A percentile compares a stretch with the other conserved stretches of the same genome.
phyloP scores from a whole-genome alignment of 2,113 vertebrate species.

The Crotalus horridus region DNA sequence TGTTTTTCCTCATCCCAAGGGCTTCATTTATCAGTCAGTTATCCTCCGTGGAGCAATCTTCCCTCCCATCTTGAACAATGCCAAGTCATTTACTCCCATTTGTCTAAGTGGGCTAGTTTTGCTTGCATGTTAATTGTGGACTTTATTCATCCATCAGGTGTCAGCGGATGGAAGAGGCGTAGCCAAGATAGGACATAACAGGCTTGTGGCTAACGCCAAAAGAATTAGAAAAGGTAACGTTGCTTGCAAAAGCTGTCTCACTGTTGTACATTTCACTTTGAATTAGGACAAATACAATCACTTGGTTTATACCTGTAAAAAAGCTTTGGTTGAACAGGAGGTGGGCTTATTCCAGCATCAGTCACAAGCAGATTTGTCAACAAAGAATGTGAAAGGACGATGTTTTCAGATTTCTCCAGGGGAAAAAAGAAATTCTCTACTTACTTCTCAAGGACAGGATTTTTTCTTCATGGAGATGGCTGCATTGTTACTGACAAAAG shows the following conservation, averaged over 20 bases:
- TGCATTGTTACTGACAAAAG: not conserved
- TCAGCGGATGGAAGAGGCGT: not conserved
- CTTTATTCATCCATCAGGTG: rapidly evolving
- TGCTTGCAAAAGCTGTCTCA: rapidly evolving
- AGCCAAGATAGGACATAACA: not conserved
- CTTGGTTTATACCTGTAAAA: not conserved
- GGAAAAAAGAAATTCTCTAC: not conserved
- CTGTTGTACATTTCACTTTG: rapidly evolving
- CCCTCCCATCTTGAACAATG: not conserved
- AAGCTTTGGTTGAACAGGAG: not conserved
- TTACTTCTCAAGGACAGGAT: not conserved
- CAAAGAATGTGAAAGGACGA: not conserved
- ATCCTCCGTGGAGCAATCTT: conserved; percentile 36
- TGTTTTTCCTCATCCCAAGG: conserved; percentile 30
- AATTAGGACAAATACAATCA: not conserved
- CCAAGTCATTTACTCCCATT: conserved; percentile 10
- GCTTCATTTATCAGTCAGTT: conserved; percentile 43
- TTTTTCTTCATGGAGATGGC: not conserved
- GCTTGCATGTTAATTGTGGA: rapidly evolving
- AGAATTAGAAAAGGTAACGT: rapidly evolving
- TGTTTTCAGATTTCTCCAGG: not conserved
- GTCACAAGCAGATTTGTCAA: not conserved
- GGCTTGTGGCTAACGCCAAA: not conserved
- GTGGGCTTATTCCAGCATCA: not conserved
- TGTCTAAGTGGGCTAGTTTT: conserved; percentile 31